Evolutionary conservation across 1,140 invertebrate species (phyloP).

Genomic region (Augochlora pura): DNA sequence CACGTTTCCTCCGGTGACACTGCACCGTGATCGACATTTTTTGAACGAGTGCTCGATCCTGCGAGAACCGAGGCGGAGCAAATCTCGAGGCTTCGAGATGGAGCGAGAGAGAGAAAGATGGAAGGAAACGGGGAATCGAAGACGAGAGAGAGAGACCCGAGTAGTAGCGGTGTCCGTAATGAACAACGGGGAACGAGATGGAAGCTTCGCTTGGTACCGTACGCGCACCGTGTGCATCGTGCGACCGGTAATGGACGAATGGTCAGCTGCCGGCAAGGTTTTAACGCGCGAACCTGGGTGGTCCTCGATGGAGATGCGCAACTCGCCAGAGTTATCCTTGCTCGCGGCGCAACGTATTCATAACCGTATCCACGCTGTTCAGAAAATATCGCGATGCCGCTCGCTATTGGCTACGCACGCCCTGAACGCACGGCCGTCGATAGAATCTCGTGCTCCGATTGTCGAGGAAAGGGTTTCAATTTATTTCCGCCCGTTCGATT

Average conservation of each 20-base stretch:
- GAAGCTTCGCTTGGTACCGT: neutral
- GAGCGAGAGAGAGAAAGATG: neutral
- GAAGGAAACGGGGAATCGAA: neutral
- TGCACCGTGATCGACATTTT: no score
- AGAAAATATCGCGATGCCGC: slow-evolving; percentile 62
- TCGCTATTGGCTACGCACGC: slow-evolving; percentile 41
- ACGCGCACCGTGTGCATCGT: no score
- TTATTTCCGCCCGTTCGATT: no score
- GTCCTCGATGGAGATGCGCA: slow-evolving; percentile 53
- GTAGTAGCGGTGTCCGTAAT: slow-evolving; percentile 7
- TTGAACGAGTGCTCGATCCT: no score
- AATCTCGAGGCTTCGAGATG: no score
- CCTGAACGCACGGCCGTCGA: no score
- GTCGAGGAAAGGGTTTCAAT: no score
- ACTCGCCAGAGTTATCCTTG: slow-evolving; percentile 50
- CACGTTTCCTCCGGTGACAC: no score
- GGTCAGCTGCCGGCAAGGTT: slow-evolving; percentile 48
- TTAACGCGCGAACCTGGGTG: slow-evolving; percentile 61
- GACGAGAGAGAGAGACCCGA: slow-evolving; percentile 8
- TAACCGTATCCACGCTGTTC: slow-evolving; percentile 65
- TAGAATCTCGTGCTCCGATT: no score
- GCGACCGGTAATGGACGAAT: slow-evolving; percentile 50
- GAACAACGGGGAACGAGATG: slow-evolving; percentile 9
- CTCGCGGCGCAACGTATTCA: slow-evolving; percentile 66
- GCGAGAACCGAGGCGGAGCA: no score